A percentile compares a stretch with the other conserved stretches of the same genome.
These are phyloP conservation scores for Mesocricetus auratus DNA, from an alignment of 2,113 vertebrate genomes.

Conservation along the genomic window DNA sequence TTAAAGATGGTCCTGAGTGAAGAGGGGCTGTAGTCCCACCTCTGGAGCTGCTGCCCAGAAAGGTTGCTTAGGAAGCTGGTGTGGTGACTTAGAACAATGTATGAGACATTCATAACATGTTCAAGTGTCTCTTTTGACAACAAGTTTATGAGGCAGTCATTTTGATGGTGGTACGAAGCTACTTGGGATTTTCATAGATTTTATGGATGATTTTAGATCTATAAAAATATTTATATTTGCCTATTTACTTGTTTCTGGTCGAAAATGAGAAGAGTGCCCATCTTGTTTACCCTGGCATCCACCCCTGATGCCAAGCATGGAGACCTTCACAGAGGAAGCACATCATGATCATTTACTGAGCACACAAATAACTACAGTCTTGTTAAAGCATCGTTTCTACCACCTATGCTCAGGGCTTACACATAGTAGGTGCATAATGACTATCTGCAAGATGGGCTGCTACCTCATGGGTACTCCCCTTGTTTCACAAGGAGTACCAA, in stretches of 20 bases:
- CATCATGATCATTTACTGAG: neutral
- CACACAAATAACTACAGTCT: neutral
- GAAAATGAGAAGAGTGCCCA: neutral
- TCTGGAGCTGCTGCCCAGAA: neutral
- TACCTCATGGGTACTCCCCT: neutral
- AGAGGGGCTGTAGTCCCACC: neutral
- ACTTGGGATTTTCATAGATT: neutral
- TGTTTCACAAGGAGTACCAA: neutral
- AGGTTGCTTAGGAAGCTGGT: neutral
- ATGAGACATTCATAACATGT: neutral
- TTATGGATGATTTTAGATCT: neutral
- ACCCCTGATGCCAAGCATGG: neutral
- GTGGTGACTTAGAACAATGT: neutral
- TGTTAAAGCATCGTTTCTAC: neutral
- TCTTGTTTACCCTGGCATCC: neutral
- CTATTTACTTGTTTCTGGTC: neutral
- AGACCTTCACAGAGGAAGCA: neutral
- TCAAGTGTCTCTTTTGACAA: neutral
- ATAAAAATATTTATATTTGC: neutral
- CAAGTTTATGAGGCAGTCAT: neutral
- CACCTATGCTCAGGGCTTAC: neutral
- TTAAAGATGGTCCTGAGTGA: neutral
- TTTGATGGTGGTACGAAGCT: neutral
- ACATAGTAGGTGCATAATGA: neutral
- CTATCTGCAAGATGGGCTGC: neutral